These are phyloP conservation scores for Cirrhinus molitorella DNA, from an alignment of 2,797 vertebrate species.

Conservation along the genomic window DNA sequence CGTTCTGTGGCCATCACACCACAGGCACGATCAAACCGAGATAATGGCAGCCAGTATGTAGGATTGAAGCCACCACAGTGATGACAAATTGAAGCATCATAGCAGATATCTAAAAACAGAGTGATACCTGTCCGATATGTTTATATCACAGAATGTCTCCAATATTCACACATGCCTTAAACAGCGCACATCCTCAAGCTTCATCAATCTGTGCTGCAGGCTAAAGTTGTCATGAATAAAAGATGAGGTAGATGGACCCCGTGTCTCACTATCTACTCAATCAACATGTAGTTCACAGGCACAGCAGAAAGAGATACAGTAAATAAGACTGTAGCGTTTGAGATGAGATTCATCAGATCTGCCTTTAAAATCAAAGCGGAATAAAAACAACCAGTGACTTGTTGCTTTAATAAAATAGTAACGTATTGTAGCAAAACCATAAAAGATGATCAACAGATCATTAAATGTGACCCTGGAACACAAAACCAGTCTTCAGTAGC, in stretches of 20 bases:
- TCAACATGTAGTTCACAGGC: conserved; percentile 21
- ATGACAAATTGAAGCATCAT: conserved; percentile 17
- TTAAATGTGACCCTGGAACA: neutral
- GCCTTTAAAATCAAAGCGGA: neutral
- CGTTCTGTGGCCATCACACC: conserved; percentile 36
- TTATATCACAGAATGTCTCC: neutral
- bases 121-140: neutral
- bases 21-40: conserved; percentile 30
- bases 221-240: conserved; percentile 33
- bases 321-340: neutral
- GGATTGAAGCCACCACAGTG: neutral
- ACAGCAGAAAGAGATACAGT: neutral
- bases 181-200: neutral
- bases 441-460: neutral
- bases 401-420: neutral
- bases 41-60: conserved; percentile 18
- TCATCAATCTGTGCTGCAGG: conserved; percentile 13
- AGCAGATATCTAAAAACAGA: neutral
- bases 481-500: too few species aligned
- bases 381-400: neutral
- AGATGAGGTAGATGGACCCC: neutral
- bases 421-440: neutral
- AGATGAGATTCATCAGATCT: conserved; percentile 5
- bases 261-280: conserved; percentile 27
- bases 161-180: neutral